Base-by-base conservation (phyloP, 1,140 invertebrate genomes). In the Drusus annulatus region DNA sequence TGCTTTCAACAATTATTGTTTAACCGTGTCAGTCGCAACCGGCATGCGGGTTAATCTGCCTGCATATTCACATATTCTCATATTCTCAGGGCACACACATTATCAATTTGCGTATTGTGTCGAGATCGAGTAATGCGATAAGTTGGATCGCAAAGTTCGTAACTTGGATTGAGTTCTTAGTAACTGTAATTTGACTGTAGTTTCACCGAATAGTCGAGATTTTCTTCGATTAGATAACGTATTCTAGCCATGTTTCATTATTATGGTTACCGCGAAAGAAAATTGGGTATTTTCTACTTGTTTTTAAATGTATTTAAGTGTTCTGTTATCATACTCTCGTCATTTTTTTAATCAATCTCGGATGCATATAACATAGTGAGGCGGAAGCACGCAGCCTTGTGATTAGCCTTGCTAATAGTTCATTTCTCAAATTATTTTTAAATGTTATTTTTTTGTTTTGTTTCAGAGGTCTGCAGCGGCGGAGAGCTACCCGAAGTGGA, bases 401-500 rank as follows among this genome's bases (percentile, higher is more conserved):
- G 36, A 10, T 45, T 13, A 8, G 1, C 36, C 36, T 10, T 45
- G 1, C 13, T 7, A 10, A 45, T 45, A 10, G 36, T 45, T 10
- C 1, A 45, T 5, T 45, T 45, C 8, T 45, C 36, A 7, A 45
- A 45, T 45, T 4, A 36, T 1, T 36, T 7, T 7, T 36, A 2
- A 45, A 45, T 45, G 36, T 13, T 13, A 45, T 13, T 10, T 1
- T 71, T 45, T 1, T 71, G 17, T 85, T 84, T 87, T 85, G 88
- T 91, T 91, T 21, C 91, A 96, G 95, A 96, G 89, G 91, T 97
- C 88, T 96, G 95, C 92, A 96, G 94, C 89, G 94, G 93, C 88
- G 95, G 94, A 87, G 93, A 96, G 87, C 90, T 97, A 87, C 94
- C 95, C 86, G 93, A 99, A 91, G 97, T 98, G 84, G 97, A 99